Percentiles rank a stretch among this genome's conserved stretches.
These are phyloP conservation scores for Trichoplusia ni DNA, from an alignment of 1,140 invertebrate genomes.

Conservation along the genomic window DNA sequence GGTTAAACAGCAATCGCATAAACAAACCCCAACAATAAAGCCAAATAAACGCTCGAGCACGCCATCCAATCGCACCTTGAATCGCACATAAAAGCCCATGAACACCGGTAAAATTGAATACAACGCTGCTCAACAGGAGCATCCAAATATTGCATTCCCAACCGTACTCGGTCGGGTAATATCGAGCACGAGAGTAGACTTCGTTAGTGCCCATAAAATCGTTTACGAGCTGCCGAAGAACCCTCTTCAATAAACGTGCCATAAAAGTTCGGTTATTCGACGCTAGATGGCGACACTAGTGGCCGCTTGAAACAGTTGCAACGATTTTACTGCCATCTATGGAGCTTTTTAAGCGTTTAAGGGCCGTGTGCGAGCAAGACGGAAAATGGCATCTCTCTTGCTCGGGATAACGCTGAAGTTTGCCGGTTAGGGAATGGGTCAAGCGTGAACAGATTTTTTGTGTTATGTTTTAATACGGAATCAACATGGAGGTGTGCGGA, in stretches of 20 bases:
- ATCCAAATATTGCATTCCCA: conserved; percentile 70
- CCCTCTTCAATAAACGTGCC: conserved; percentile 79
- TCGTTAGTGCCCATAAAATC: conserved; percentile 78
- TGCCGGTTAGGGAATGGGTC: conserved; percentile 23
- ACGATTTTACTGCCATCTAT: conserved; percentile 80
- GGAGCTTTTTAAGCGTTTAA: conserved; percentile 76
- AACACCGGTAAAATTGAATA: conserved; percentile 79
- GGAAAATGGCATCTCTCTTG: conserved; percentile 39
- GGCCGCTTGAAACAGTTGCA: conserved; percentile 71
- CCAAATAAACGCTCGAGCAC: conserved; percentile 80
- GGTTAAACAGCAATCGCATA: conserved; percentile 81
- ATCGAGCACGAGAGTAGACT: conserved; percentile 72
- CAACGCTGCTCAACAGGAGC: conserved; percentile 69
- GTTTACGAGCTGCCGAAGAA: conserved; percentile 80
- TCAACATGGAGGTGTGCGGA: background rate
- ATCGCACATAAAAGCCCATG: conserved; percentile 80
- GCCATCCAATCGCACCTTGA: conserved; percentile 81
- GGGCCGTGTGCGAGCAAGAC: conserved; percentile 51
- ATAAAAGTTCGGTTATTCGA: conserved; percentile 79
- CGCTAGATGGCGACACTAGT: conserved; percentile 80
- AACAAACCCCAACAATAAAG: conserved; percentile 81
- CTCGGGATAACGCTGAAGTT: conserved; percentile 38
- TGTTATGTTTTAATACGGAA: conserved; percentile 10
- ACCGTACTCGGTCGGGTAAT: conserved; percentile 77
- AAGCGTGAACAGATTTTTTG: conserved; percentile 38